Evolutionary conservation across 2,113 vertebrate species (phyloP).

Genomic region (Cyprinodon brontotheroides): DNA sequence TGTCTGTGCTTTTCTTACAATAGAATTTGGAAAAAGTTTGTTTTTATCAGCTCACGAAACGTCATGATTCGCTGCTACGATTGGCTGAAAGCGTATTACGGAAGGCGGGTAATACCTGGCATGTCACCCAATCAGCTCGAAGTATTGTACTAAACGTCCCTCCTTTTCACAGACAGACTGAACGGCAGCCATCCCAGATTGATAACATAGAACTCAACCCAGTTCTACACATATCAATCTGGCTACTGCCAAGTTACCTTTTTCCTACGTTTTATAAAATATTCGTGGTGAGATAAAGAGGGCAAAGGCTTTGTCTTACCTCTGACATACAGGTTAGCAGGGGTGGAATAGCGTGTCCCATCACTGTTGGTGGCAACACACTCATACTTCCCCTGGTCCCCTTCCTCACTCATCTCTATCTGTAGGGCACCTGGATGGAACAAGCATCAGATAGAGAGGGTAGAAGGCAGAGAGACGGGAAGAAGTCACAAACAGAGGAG

Average conservation of each 20-base stretch:
- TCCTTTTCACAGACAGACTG: too few species aligned
- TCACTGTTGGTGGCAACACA: conserved; percentile 99
- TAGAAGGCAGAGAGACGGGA: conserved; percentile 23
- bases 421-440: conserved; percentile 91
- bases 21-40: too few species aligned
- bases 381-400: conserved; percentile 99
- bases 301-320: conserved; percentile 81
- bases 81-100: too few species aligned
- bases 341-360: conserved; percentile 97
- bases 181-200: too few species aligned
- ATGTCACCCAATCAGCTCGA: too few species aligned
- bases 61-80: too few species aligned
- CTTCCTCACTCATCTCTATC: conserved; percentile 98
- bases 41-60: too few species aligned
- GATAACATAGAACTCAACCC: too few species aligned
- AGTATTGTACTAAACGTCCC: too few species aligned
- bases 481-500: conserved; percentile 47
- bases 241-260: background rate
- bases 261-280: background rate
- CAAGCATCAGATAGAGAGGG: conserved; percentile 26
- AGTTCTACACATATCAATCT: too few species aligned
- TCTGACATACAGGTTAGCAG: conserved; percentile 99
- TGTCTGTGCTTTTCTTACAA: too few species aligned
- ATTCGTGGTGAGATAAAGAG: background rate
- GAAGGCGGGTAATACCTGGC: too few species aligned